Base-by-base conservation (phyloP, 1,140 invertebrate genomes). In the Atta texana region DNA sequence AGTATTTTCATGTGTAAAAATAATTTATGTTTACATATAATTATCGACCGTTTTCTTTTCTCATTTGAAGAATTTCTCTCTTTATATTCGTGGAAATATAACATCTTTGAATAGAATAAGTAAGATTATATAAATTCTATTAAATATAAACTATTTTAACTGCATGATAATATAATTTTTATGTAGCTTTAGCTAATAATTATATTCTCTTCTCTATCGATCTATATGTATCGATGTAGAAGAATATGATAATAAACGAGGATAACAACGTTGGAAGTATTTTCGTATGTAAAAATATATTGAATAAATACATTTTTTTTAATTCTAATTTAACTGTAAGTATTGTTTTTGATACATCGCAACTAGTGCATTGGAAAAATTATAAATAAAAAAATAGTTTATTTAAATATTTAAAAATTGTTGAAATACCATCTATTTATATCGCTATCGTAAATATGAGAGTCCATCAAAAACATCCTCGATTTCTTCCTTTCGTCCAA, bases 391-490 rank as follows among this genome's bases (percentile, higher is more conserved):
- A 31, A n/a, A 61, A 49, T 44, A 57, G 7, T 10, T 4, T 28
- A 51, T 24, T 44, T 44, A 0, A 14, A 34, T 61, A 1, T 18
- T 55, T 21, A 7, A n/a, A 44, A 72, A 75, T 6, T 49, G 2
- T 72, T 16, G 28, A 69, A n/a, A 57, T 28, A 81, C 12, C 0
- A 14, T 44, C 0, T 12, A 3, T 16, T 51, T 76, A 39, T 72
- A 39, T 18, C 28, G 10, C n/a, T 80, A 92, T 53, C 72, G 75
- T 51, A 92, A 82, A 69, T 71, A 61, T 3, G 84, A 49, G 16
- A 94, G 59, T 34, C 90, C 90, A 0, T 92, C 86, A 10, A 94
- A 88, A 10, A 82, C 12, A n/a, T 92, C 81, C 10, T 92, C 87
- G 3, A 94, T 31, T 21, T 92, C 74, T 76, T 92, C 87, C 21